Base-by-base conservation (phyloP, 2,113 vertebrate genomes). In the Xenopus borealis region DNA sequence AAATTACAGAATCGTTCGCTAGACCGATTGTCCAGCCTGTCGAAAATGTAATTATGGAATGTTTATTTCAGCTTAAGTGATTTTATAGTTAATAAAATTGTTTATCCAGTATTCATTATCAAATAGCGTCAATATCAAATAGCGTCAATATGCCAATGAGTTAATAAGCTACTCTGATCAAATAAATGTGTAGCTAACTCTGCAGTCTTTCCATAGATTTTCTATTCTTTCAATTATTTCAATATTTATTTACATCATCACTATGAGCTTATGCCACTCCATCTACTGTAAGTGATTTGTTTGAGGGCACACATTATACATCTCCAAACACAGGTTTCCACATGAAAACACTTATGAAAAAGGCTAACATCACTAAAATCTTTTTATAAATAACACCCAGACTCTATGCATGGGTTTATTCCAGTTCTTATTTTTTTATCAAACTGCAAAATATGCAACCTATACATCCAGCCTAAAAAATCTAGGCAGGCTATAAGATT, bases 101-200 rank as follows among this genome's bases (percentile, higher is more conserved):
- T 66, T 73, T 73, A 73, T 65, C 57, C 62, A 66, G 62, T 27
- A 66, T 66, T 55, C 0, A 57, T 55, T 72, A 4, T 53, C 10
- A 65, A 19, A 72, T 65, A n/a, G 6, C 71, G 65, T 30, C 33
- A n/a, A n/a, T 72, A 4, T 53, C 10, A 65, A 19, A 72, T 65
- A n/a, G 6, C 71, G 65, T 19, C 13, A 55, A 65, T 73, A 73
- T 73, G 53, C 71, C 19, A 20, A 58, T 27, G 53, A 66, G 71
- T 73, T 73, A 73, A 73, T 73, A 57, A 45, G 40, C 62, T 73
- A 73, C 62, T 40, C 27, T 30, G 27, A n/a, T 33, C n/a, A 64
- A 57, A 73, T 73, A 73, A 73, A 73, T 55, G 62, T 73, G 64
- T 45, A 73, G 58, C 62, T 66, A 46, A 18, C 55, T 40, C 52